Conservation (phyloP, 2,797 vertebrate genomes). For the Esox masquinongy region DNA sequence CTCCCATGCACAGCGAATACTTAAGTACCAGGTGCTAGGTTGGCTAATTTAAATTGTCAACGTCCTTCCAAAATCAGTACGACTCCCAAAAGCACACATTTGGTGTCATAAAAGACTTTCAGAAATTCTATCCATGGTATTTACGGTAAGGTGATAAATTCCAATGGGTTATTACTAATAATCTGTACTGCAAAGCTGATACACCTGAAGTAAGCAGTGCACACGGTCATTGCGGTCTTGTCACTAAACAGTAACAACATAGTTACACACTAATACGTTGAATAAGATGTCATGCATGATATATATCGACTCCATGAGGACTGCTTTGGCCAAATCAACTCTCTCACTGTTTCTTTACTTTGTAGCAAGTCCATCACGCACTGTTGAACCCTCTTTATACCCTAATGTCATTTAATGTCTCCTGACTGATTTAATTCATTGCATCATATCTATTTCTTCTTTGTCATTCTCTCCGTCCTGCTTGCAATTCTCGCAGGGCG, state of each 20-base stretch:
- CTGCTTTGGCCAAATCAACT: neutral
- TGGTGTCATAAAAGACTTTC: neutral
- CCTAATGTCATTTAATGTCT: neutral
- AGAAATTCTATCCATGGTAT: neutral
- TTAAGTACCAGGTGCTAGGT: neutral
- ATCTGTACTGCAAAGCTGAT: neutral
- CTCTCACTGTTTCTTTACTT: neutral
- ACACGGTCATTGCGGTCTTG: neutral
- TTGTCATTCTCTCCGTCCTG: neutral
- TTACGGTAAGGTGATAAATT: neutral
- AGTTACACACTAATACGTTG: neutral
- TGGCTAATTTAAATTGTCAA: neutral
- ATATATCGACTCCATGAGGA: neutral
- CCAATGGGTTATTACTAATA: neutral
- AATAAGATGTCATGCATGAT: neutral
- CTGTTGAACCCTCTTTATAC: neutral
- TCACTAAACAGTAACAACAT: neutral
- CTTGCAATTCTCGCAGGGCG: conserved; percentile 73
- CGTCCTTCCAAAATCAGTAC: neutral
- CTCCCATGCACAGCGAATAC: neutral
- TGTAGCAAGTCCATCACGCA: neutral
- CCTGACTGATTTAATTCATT: neutral
- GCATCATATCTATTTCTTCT: neutral
- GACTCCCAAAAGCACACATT: neutral
- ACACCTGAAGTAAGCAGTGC: neutral